Evolutionary conservation across 2,113 vertebrate species (phyloP).

Genomic region (Engystomops pustulosus): DNA sequence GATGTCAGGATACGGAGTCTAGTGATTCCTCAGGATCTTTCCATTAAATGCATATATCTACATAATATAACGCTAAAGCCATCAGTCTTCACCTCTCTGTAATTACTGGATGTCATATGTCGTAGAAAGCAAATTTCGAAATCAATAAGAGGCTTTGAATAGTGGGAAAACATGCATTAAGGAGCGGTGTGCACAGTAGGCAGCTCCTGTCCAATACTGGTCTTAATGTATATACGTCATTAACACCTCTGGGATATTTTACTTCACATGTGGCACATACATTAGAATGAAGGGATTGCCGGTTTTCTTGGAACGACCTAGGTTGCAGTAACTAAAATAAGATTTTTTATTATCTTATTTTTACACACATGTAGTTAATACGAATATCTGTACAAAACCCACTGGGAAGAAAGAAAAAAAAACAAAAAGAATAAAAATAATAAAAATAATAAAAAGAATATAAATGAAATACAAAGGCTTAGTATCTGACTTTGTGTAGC

Average conservation of each 20-base stretch:
- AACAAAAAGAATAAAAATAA: too few species aligned
- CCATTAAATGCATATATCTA: background rate
- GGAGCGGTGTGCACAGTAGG: background rate
- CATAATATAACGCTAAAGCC: conserved; percentile 7
- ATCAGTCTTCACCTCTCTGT: background rate
- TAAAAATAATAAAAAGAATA: too few species aligned
- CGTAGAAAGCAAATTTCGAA: conserved; percentile 12
- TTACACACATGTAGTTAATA: too few species aligned
- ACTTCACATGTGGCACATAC: background rate
- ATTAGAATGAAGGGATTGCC: background rate
- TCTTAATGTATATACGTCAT: conserved; percentile 1
- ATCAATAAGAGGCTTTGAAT: conserved; percentile 41
- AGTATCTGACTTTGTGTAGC: too few species aligned
- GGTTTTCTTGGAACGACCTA: background rate
- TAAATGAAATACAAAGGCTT: too few species aligned
- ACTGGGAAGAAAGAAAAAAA: too few species aligned
- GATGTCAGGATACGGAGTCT: conserved; percentile 49
- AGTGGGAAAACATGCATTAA: conserved; percentile 11
- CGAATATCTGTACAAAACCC: too few species aligned
- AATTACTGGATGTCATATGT: conserved; percentile 25
- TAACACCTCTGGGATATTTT: background rate
- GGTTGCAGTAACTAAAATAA: background rate
- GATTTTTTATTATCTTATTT: too few species aligned
- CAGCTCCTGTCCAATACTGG: conserved; percentile 3
- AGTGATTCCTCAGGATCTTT: background rate